Evolutionary conservation across 2,113 vertebrate species (phyloP).

Genomic region (Dermatemys mawii): DNA sequence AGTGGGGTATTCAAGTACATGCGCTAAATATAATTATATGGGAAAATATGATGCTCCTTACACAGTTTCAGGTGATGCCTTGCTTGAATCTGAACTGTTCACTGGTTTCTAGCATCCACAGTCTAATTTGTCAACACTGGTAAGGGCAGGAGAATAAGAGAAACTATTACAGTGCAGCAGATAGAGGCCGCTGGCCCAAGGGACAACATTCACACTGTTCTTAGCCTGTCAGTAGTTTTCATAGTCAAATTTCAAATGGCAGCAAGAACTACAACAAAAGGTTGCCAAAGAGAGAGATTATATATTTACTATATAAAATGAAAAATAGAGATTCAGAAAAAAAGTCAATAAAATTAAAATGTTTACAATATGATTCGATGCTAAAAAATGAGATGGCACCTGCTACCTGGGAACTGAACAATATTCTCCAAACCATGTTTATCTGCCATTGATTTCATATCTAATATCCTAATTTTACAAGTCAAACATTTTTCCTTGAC

Average conservation of each 20-base stretch:
- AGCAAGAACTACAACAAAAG: not conserved
- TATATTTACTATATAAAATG: not conserved
- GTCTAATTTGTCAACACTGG: not conserved
- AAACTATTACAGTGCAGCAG: accelerated
- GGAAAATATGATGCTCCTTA: constrained; percentile 30
- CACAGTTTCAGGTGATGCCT: not conserved
- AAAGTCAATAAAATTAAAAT: not conserved
- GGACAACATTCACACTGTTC: not conserved
- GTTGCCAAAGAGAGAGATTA: not conserved
- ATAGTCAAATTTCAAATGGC: not conserved
- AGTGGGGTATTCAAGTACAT: not conserved
- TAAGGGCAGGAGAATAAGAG: not conserved
- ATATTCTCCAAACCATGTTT: not conserved
- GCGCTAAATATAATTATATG: constrained; percentile 49
- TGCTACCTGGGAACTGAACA: not conserved
- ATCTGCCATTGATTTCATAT: not conserved
- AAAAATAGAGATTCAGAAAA: not conserved
- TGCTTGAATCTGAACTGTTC: not conserved
- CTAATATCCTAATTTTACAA: not conserved
- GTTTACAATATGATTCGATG: not conserved
- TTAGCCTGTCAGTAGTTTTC: not conserved
- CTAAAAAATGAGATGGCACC: not conserved
- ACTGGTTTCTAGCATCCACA: not conserved
- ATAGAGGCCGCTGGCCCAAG: not conserved
- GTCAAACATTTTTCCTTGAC: not conserved